Conservation (phyloP, 2,113 vertebrate genomes). For the Epinephelus lanceolatus region DNA sequence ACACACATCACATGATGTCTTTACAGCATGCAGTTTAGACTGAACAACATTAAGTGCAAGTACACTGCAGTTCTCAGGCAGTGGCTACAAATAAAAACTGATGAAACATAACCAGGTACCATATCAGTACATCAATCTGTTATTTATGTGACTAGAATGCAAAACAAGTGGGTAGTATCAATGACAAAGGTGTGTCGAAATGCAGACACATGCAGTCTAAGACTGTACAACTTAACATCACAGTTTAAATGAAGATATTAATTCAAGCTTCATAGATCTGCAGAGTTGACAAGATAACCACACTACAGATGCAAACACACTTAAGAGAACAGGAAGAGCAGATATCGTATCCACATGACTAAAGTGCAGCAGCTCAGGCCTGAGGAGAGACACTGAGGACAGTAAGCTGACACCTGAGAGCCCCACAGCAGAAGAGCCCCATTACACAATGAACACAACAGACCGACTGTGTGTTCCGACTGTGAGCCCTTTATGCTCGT, state of each 20-base stretch:
- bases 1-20: neutral
- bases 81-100: neutral
- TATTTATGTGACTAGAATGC: neutral
- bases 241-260: neutral
- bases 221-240: too few relatives aligned
- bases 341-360: neutral
- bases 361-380: conserved; percentile 26
- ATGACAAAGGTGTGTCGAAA: neutral
- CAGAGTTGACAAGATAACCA: neutral
- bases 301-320: neutral
- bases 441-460: conserved; percentile 51
- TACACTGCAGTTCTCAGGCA: neutral
- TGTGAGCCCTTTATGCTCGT: conserved; percentile 25
- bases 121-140: neutral
- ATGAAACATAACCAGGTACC: neutral
- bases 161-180: neutral
- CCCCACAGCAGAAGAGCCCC: conserved; percentile 11
- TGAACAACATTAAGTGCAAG: neutral
- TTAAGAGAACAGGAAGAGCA: neutral
- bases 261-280: neutral
- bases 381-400: conserved; percentile 23
- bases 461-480: conserved; percentile 38
- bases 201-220: neutral
- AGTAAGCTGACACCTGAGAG: conserved; percentile 55
- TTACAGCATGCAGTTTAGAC: neutral